Percentiles rank a stretch among this genome's conserved stretches.
phyloP scores from a whole-genome alignment of 2,113 vertebrate genomes.

The Tragelaphus imberbis region DNA sequence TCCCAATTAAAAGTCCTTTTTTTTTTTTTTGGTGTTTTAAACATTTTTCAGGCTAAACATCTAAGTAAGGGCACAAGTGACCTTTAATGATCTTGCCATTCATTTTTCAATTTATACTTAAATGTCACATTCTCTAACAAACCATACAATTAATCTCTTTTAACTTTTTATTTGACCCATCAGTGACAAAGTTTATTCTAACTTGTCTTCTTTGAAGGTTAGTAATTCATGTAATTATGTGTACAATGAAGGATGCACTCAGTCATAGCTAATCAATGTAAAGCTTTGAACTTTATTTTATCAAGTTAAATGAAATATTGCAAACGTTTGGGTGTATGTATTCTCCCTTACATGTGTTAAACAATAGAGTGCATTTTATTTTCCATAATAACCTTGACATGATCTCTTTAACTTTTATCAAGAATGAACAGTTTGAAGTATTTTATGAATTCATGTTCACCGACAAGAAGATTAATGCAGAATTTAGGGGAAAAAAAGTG shows the following conservation, averaged over 20 bases:
- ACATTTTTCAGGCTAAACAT: neutral
- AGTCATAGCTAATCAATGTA: neutral
- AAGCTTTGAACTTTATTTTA: neutral
- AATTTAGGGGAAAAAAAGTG: neutral
- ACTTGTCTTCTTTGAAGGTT: neutral
- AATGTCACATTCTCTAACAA: conserved; percentile 16
- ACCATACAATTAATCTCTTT: neutral
- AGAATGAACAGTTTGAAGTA: neutral
- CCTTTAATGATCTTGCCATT: neutral
- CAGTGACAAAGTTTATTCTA: neutral
- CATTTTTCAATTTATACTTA: neutral
- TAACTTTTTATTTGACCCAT: conserved; percentile 10
- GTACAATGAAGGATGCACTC: neutral
- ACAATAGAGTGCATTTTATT: neutral
- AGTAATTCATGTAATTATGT: neutral
- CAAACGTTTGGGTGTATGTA: neutral
- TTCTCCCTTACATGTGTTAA: neutral
- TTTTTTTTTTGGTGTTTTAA: neutral
- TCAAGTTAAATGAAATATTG: neutral
- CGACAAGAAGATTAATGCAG: neutral
- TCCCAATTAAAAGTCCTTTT: neutral
- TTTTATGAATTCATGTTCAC: neutral
- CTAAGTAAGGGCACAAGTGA: neutral
- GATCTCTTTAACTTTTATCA: neutral
- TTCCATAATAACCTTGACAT: neutral